Conservation (phyloP, 37 sponge, comb jelly and placozoan species). For the Aphrocallistes beatrix region DNA sequence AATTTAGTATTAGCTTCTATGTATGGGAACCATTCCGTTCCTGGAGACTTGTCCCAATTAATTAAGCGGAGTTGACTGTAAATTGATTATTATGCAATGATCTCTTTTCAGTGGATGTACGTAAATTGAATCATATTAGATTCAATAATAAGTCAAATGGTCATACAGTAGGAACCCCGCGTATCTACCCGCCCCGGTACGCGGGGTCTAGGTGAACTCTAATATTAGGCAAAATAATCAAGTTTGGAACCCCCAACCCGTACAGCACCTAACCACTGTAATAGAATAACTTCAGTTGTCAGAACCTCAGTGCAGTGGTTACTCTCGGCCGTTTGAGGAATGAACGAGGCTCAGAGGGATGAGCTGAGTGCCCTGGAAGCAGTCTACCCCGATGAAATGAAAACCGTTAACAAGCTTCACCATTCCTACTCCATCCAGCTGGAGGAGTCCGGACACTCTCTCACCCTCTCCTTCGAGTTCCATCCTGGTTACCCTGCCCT, state of each 20-base stretch:
- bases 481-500: background rate
- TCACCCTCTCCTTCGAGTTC: background rate
- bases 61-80: no score
- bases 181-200: no score
- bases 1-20: no score
- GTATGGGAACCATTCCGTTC: no score
- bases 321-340: background rate
- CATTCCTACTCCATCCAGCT: background rate
- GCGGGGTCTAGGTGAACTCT: background rate
- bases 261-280: no score
- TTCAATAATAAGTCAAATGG: no score
- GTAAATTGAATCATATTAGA: no score
- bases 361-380: constrained; percentile 9
- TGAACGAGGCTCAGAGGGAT: constrained; percentile 15
- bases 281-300: no score
- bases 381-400: background rate
- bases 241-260: background rate
- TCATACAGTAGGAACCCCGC: no score
- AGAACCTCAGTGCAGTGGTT: background rate
- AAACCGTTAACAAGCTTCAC: background rate
- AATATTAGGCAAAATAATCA: background rate
- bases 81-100: no score
- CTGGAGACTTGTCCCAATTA: no score
- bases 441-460: background rate
- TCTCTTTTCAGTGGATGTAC: no score